Conservation (phyloP, 2,113 vertebrate species). For the Uropsilus gracilis region DNA sequence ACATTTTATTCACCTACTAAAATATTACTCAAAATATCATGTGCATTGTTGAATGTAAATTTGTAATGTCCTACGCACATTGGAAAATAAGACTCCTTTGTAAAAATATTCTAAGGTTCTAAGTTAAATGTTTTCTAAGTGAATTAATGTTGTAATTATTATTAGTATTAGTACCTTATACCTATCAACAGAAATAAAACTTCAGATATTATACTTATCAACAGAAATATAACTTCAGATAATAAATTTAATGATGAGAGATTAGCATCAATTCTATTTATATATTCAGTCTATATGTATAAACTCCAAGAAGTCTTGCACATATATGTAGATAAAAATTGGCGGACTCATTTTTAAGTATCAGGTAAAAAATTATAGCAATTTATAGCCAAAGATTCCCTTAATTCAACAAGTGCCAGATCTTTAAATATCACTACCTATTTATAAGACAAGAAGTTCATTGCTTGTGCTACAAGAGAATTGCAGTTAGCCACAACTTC, state of each 20-base stretch:
- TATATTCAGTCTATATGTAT: not conserved
- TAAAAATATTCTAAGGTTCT: not conserved
- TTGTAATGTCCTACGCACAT: not conserved
- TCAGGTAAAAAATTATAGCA: not conserved
- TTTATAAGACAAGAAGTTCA: not conserved
- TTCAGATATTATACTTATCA: not conserved
- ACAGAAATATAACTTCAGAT: not conserved
- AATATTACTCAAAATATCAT: not conserved
- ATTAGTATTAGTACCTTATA: not conserved
- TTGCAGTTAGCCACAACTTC: not conserved
- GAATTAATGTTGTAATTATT: not conserved
- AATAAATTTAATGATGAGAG: not conserved
- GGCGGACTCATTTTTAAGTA: not conserved
- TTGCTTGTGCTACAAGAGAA: not conserved
- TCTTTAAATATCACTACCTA: not conserved
- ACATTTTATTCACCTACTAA: not conserved
- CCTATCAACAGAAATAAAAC: not conserved
- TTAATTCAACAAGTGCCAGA: not conserved
- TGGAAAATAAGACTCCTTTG: not conserved
- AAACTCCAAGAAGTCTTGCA: not conserved
- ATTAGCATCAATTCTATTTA: not conserved
- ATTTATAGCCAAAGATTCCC: not conserved
- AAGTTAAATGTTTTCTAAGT: not conserved
- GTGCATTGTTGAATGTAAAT: not conserved
- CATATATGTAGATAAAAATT: not conserved